Conservation (phyloP, 2,113 vertebrate species). For the Chrysochloris asiatica region DNA sequence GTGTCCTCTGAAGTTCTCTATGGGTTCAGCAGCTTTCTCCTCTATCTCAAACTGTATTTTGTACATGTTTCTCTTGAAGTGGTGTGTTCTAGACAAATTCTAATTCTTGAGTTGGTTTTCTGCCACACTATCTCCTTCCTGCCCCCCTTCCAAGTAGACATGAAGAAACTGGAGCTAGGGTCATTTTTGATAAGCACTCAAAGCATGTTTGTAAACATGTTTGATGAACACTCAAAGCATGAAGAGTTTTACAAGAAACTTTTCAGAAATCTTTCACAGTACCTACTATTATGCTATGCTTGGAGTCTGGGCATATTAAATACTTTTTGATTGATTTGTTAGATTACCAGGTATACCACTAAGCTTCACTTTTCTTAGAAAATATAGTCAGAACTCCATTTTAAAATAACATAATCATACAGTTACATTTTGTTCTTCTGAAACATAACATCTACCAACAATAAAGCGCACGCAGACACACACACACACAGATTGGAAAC, state of each 20-base stretch:
- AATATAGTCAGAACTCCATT: conserved; percentile 49
- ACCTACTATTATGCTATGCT: conserved; percentile 13
- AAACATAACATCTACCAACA: conserved; percentile 38
- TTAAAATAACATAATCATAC: conserved; percentile 53
- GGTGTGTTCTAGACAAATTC: neutral
- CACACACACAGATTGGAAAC: neutral
- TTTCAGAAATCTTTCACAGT: conserved; percentile 26
- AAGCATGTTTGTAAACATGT: conserved; percentile 43
- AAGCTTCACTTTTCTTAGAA: conserved; percentile 65
- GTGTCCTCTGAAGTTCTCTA: neutral
- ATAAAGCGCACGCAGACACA: neutral
- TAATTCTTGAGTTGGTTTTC: neutral
- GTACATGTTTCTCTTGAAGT: neutral
- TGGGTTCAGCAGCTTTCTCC: neutral
- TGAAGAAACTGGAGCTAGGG: conserved; percentile 4
- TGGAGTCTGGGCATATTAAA: conserved; percentile 39
- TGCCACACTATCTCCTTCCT: neutral
- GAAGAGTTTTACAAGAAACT: conserved; percentile 41
- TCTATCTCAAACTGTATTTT: neutral
- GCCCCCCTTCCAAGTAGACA: accelerated
- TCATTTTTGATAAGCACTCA: conserved; percentile 5
- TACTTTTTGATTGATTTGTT: conserved; percentile 69
- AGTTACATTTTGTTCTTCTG: conserved; percentile 60
- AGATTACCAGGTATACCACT: conserved; percentile 55
- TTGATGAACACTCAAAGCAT: too few species aligned